Conservation (phyloP, 2,113 vertebrate species). For the Sisor rabdophorus region DNA sequence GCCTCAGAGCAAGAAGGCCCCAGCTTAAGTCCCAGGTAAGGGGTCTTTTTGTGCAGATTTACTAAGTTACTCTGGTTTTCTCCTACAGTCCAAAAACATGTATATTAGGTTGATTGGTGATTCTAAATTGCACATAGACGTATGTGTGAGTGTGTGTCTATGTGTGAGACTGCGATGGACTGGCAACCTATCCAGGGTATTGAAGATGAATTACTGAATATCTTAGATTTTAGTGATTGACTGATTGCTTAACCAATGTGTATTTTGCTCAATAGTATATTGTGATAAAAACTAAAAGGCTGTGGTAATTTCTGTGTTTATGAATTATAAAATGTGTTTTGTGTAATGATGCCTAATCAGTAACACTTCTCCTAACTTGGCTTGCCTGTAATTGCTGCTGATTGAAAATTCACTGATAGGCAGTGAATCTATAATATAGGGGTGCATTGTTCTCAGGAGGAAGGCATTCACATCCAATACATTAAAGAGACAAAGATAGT, state of each 20-base stretch:
- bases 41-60: too few relatives aligned
- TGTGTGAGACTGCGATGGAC: too few relatives aligned
- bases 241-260: not conserved
- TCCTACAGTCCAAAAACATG: too few relatives aligned
- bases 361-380: conserved; percentile 40
- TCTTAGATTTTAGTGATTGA: too few relatives aligned
- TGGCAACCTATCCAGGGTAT: too few relatives aligned
- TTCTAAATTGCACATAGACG: too few relatives aligned
- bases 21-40: too few relatives aligned
- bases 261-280: not conserved
- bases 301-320: conserved; percentile 38
- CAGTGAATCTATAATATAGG: conserved; percentile 44
- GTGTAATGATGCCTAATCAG: conserved; percentile 48
- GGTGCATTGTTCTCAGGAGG: conserved; percentile 27
- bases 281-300: not conserved
- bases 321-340: conserved; percentile 32
- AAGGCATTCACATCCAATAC: conserved; percentile 23
- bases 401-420: conserved; percentile 30
- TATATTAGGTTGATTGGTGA: too few relatives aligned
- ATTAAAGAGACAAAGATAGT: conserved; percentile 39
- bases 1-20: too few relatives aligned
- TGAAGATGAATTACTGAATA: too few relatives aligned
- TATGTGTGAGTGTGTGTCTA: too few relatives aligned
- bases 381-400: conserved; percentile 45
- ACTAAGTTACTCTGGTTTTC: too few relatives aligned